These are phyloP conservation scores for Lontra canadensis DNA, from an alignment of 2,113 vertebrate species.

Conservation along the genomic window DNA sequence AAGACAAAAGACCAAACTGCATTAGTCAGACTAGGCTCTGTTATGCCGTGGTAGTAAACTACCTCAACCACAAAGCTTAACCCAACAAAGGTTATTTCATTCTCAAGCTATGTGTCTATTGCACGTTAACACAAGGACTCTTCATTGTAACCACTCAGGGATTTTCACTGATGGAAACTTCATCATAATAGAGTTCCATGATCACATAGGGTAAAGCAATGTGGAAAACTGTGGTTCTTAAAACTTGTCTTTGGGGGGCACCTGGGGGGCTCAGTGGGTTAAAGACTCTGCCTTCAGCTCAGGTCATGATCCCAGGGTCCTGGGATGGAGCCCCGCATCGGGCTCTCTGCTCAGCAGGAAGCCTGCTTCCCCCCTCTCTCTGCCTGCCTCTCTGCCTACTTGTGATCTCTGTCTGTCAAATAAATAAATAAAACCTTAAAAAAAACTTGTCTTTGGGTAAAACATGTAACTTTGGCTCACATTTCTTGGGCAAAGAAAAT, in stretches of 20 bases:
- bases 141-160: neutral
- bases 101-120: neutral
- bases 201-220: neutral
- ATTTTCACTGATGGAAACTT: neutral
- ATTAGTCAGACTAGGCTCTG: neutral
- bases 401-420: too few species aligned
- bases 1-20: neutral
- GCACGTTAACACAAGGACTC: neutral
- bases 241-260: neutral
- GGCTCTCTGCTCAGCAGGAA: too few species aligned
- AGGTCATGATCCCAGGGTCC: too few species aligned
- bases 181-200: neutral
- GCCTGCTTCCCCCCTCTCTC: too few species aligned
- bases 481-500: neutral
- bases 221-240: neutral
- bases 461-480: neutral
- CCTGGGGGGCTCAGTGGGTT: too few species aligned
- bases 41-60: neutral
- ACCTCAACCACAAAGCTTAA: neutral
- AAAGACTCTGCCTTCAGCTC: too few species aligned
- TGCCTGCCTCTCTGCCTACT: too few species aligned
- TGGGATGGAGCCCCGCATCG: too few species aligned
- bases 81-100: neutral
- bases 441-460: neutral
- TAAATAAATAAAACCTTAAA: too few species aligned